Evolutionary conservation across 2,888 invertebrate genomes (phyloP), one percentile per base, ranked within the genome.

Genomic region (Diaprepes abbreviatus): DNA sequence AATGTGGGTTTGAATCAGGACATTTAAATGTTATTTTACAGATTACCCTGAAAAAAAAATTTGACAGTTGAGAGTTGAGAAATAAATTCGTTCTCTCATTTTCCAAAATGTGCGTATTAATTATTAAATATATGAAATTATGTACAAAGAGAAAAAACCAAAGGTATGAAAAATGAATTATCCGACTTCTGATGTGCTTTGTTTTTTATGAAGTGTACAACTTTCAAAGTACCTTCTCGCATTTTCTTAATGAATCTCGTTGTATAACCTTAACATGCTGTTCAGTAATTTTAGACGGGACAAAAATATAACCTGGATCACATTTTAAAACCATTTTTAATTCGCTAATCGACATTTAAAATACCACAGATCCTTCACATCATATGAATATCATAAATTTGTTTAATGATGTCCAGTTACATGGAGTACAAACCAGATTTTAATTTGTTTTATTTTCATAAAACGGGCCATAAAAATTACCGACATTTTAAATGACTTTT

Each of bases 281-380:
- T 52, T 38, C 21, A 35, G 64, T 64, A 54, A 33, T 55, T 64
- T 54, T 19, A 31, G 55, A 64, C 64, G 43, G 55, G 55, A 19
- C 64, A 54, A 38, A 64, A 40, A 55, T 64, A 64, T 43, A 55
- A 64, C 52, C 31, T 55, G 64, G 31, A 55, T 63, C 16, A 48
- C 52, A 33, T 63, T 52, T 62, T 43, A 64, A 64, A 55, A 10
- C 31, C 54, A 33, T 64, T 64, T 64, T 55, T 65, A 48, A 57
- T 65, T 65, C 43, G 57, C 28, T 57, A 36, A 43, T 65, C 45
- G 65, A 57, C 57, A 65, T 65, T 57, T 65, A 65, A 65, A 65
- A 65, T 57, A 24, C 65, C 21, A 16, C 35, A 21, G 33, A 57
- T 65, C 57, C 36, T 65, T 45, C 57, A 55, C 65, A 57, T 57